Conservation (phyloP, 2,888 invertebrate species). For the Notocelia uddmanniana region DNA sequence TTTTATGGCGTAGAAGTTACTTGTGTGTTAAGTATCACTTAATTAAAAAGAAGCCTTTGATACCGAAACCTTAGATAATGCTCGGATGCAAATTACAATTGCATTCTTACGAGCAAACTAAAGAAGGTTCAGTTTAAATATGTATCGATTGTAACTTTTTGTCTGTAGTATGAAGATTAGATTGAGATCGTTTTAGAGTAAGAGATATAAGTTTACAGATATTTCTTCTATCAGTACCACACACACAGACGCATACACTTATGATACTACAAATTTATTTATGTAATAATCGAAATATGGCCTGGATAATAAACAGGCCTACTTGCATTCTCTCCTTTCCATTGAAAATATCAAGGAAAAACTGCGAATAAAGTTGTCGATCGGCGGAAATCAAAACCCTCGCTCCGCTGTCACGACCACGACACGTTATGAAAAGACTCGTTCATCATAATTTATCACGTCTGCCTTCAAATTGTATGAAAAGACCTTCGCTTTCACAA, state of each 20-base stretch:
- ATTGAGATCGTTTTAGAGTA: neutral
- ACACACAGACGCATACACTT: no score
- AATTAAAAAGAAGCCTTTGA: conserved; percentile 76
- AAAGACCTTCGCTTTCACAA: conserved; percentile 34
- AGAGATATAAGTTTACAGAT: neutral
- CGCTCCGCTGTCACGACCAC: conserved; percentile 40
- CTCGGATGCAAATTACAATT: conserved; percentile 60
- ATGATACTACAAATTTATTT: no score
- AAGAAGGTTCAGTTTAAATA: conserved; percentile 14
- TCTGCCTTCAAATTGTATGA: conserved; percentile 37
- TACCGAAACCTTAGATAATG: conserved; percentile 68
- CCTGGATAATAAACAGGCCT: neutral
- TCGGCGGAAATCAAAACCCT: conserved; percentile 41
- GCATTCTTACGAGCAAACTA: conserved; percentile 45
- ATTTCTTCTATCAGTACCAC: neutral
- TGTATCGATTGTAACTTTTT: neutral
- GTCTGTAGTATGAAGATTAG: neutral
- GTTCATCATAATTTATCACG: conserved; percentile 46
- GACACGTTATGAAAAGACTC: conserved; percentile 45
- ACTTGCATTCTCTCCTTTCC: neutral
- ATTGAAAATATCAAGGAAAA: conserved; percentile 6
- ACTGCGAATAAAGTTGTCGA: conserved; percentile 26
- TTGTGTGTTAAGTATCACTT: conserved; percentile 73
- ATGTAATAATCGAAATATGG: no score
- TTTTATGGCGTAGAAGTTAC: conserved; percentile 42